These are phyloP conservation scores for Sander lucioperca DNA, from an alignment of 2,113 vertebrate species.

Conservation along the genomic window DNA sequence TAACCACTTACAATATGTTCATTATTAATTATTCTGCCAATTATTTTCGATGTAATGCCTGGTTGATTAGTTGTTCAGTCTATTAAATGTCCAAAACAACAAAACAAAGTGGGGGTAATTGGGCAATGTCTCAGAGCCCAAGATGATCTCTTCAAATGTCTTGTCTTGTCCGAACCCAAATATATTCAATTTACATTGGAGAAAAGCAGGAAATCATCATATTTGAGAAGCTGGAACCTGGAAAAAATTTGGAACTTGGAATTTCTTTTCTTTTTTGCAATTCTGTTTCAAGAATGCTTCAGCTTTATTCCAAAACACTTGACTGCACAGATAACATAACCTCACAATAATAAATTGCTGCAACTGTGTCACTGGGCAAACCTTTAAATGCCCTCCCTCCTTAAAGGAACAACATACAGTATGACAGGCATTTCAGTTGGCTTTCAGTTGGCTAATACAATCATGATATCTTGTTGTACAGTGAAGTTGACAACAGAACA, in stretches of 20 bases:
- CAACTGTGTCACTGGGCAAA: conserved; percentile 7
- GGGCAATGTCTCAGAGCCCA: neutral
- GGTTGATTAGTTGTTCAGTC: neutral
- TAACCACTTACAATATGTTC: neutral
- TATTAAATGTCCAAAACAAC: neutral
- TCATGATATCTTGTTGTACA: neutral
- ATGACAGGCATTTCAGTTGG: conserved; percentile 26
- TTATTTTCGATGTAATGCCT: neutral
- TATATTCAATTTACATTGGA: neutral
- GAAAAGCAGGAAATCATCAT: neutral
- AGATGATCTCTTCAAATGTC: neutral
- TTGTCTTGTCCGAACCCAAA: neutral
- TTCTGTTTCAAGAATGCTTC: neutral
- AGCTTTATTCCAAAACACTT: neutral
- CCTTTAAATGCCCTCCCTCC: neutral
- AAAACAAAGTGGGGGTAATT: neutral
- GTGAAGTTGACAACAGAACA: neutral
- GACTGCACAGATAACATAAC: conserved; percentile 11
- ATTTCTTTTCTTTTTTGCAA: neutral
- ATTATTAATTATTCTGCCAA: neutral
- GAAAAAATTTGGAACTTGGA: too few relatives aligned
- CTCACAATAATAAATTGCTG: neutral
- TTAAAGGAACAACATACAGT: conserved; percentile 8
- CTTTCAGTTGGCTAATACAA: conserved; percentile 14
- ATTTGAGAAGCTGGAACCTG: neutral